Evolutionary conservation across 2,797 vertebrate species (phyloP), one percentile per base, ranked within the genome.

Genomic region (Xiphorhynchus erythropygius): DNA sequence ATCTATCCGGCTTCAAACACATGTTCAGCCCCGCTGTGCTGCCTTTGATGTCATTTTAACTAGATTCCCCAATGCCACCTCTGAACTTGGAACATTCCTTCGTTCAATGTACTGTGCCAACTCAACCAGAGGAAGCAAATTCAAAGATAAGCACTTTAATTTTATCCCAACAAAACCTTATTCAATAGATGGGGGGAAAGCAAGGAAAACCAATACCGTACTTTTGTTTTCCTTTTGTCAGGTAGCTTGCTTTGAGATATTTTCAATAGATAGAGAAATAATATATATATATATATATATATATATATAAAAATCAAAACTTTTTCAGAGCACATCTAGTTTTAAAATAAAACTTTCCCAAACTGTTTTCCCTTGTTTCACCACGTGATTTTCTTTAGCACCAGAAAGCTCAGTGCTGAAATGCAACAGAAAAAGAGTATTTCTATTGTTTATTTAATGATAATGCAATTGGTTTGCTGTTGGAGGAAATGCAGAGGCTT

Each of bases 1-100:
- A 98, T 98, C 97, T 97, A 95, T 94, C 97, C 96, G 78, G 97
- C 98, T 98, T 98, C 97, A 98, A 98, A 98, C 97, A 98, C 96
- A 96, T 97, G 97, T 96, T 98, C 95, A 94, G 96, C 97, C 97
- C 98, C 93, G 97, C 98, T 97, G 97, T 87, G 97, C 60, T 71
- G 94, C 97, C 98, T 98, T 97, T 97, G 97, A 98, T 98, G 97
- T 97, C 97, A 96, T 91, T 97, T 96, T 95, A 96, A 97, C 95
- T 94, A 69, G 87, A 96, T 97, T 98, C 98, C 94, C 93, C 84
- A 62, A 96, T 95, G 96, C 93, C 95, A 98, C 97, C 94, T 97
- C 97, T 98, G 94, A 98, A 97, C 96, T 97, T 96, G 95, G 95
- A 95, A 94, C 95, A 96, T 96, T 96, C 95, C 93, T 93, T 94